phyloP scores from a whole-genome alignment of 1,140 invertebrate species.

The Philaenus spumarius region DNA sequence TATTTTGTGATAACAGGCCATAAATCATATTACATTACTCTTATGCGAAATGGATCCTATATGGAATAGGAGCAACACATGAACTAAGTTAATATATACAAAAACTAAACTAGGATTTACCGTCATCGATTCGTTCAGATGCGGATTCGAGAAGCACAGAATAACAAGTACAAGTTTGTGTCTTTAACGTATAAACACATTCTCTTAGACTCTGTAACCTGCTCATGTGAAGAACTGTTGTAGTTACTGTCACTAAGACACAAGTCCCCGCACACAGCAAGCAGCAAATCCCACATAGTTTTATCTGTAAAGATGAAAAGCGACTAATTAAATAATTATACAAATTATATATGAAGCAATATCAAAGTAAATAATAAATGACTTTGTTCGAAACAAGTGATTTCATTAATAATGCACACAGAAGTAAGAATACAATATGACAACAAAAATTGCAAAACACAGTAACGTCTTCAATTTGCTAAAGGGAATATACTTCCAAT shows the following conservation, averaged over 20 bases:
- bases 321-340: not conserved
- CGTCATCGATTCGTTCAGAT: conserved; percentile 44
- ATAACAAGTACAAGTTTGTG: conserved; percentile 69
- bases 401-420: not conserved
- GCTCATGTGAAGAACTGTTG: conserved; percentile 90
- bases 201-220: conserved; percentile 76
- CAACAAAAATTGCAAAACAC: too few relatives aligned
- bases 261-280: conserved; percentile 76
- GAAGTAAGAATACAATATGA: not conserved
- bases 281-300: conserved; percentile 76
- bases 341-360: not conserved
- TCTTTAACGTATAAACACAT: conserved; percentile 74
- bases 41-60: too few relatives aligned
- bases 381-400: not conserved
- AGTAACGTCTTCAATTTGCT: too few relatives aligned
- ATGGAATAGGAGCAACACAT: too few relatives aligned
- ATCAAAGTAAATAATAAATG: not conserved
- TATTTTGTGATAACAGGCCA: too few relatives aligned
- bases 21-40: not conserved
- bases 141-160: conserved; percentile 52
- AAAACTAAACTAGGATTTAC: conserved; percentile 36
- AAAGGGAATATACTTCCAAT: too few relatives aligned
- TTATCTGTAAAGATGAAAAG: conserved; percentile 56
- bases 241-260: conserved; percentile 82
- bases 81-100: too few relatives aligned